A percentile compares a stretch with the other conserved stretches of the same genome.
These are phyloP conservation scores for Rhagophthalmus giganteus DNA, from an alignment of 2,888 invertebrate species.

Conservation along the genomic window DNA sequence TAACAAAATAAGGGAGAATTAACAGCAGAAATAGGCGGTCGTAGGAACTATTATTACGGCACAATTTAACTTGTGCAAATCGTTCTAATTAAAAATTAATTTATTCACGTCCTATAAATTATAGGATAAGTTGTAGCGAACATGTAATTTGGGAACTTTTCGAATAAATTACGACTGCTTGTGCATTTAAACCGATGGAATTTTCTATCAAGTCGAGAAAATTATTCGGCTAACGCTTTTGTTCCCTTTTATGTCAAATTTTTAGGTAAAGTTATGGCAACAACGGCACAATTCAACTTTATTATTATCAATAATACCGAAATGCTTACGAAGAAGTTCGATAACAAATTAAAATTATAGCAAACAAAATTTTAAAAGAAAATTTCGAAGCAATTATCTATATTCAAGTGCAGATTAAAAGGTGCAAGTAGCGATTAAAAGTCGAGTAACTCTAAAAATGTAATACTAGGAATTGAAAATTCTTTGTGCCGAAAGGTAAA, in stretches of 20 bases:
- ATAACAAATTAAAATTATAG: no score
- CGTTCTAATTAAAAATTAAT: slow-evolving; percentile 34
- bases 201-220: slow-evolving; percentile 24
- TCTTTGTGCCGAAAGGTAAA: slow-evolving; percentile 28
- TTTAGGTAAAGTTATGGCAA: no score
- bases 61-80: slow-evolving; percentile 33
- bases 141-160: slow-evolving; percentile 32
- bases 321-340: no score
- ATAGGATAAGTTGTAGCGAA: slow-evolving; percentile 32
- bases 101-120: slow-evolving; percentile 31
- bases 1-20: slow-evolving; percentile 27
- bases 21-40: slow-evolving; percentile 25
- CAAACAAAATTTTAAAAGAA: no score
- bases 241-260: no score
- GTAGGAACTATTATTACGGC: slow-evolving; percentile 27
- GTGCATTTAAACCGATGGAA: slow-evolving; percentile 19
- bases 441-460: slow-evolving; percentile 25
- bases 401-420: no score
- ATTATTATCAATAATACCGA: no score
- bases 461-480: slow-evolving; percentile 29
- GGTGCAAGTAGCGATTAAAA: slow-evolving; percentile 23
- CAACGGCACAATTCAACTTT: no score
- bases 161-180: slow-evolving; percentile 29
- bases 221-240: no score
- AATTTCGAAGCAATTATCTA: no score